A percentile compares a stretch with the other conserved stretches of the same genome.
These are phyloP conservation scores for Entomobrya proxima DNA, from an alignment of 2,888 invertebrate species.

Conservation along the genomic window DNA sequence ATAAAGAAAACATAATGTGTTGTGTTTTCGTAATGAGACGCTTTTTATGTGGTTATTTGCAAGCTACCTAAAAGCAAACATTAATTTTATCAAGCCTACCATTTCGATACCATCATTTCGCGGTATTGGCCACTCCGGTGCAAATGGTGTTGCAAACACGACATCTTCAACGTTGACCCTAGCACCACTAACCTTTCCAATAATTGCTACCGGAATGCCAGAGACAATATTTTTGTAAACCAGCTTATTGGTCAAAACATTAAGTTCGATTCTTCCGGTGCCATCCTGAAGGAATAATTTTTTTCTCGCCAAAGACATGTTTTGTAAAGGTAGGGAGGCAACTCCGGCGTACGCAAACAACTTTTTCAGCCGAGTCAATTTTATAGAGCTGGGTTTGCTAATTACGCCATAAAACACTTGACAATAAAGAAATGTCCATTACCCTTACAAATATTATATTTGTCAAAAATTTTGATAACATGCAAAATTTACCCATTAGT, in stretches of 20 bases:
- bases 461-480: background rate
- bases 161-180: slow-evolving; percentile 58
- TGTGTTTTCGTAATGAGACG: background rate
- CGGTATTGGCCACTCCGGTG: slow-evolving; percentile 47
- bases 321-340: slow-evolving; percentile 55
- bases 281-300: slow-evolving; percentile 45
- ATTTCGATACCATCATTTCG: slow-evolving; percentile 61
- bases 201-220: slow-evolving; percentile 50
- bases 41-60: background rate
- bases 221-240: slow-evolving; percentile 41
- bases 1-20: background rate
- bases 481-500: slow-evolving; percentile 32
- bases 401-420: slow-evolving; percentile 57
- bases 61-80: background rate
- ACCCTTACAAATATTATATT: background rate
- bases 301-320: background rate
- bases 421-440: background rate
- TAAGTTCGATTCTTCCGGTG: slow-evolving; percentile 42
- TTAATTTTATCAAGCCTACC: slow-evolving; percentile 19
- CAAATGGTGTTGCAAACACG: slow-evolving; percentile 54
- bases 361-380: background rate
- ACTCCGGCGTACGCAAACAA: slow-evolving; percentile 60
- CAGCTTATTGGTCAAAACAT: background rate
- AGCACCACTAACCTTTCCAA: slow-evolving; percentile 36
- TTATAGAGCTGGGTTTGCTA: slow-evolving; percentile 39